Base-by-base conservation (phyloP, 2,113 vertebrate genomes). In the Malurus melanocephalus region DNA sequence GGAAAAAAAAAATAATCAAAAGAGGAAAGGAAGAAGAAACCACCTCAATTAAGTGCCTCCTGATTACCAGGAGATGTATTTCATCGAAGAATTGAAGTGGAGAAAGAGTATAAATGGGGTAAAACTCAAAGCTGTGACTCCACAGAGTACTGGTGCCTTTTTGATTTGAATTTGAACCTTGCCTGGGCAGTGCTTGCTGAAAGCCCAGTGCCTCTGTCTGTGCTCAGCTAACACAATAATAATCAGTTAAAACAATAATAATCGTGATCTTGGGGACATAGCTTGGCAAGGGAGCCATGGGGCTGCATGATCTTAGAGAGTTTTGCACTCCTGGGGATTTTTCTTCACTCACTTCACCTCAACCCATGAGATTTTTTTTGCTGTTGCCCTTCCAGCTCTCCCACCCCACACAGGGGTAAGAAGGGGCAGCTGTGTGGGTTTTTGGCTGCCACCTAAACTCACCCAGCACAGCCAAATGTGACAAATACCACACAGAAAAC, bases 381-480 rank as follows among this genome's bases (percentile, higher is more conserved):
- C 28, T 46, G 22, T 20, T 32, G 22, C 26, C 24, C n/a, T n/a
- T 23, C 12, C n/a, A 30, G 5, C 19, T 14, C 19, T 73, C 8
- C 13, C 12, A 16, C 14, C 2, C 1, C 3, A 18, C 38, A 28
- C 0, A 1, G 18, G 12, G 11, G 2, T 20, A 30, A 2, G 12
- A 3, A 0, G 17, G 19, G 52, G n/a, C 1, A 16, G 43, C 68
- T 32, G n/a, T 16, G 4, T 20, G 46, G 26, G 60, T 11, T 7
- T 49, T 32, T 2, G 0, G 23, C 27, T 33, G 55, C 28, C 46
- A 13, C 5, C 56, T 0, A 0, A 23, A 22, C 45, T 59, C 59
- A 32, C 5, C 57, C 0, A 0, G 9, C 30, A n/a, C 23, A 66
- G 60, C 35, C 21, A 35, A 35, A 35, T 35, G 23, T 4, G 10